Conservation (phyloP, 2,888 invertebrate species). For the Brachyopa scutellaris region DNA sequence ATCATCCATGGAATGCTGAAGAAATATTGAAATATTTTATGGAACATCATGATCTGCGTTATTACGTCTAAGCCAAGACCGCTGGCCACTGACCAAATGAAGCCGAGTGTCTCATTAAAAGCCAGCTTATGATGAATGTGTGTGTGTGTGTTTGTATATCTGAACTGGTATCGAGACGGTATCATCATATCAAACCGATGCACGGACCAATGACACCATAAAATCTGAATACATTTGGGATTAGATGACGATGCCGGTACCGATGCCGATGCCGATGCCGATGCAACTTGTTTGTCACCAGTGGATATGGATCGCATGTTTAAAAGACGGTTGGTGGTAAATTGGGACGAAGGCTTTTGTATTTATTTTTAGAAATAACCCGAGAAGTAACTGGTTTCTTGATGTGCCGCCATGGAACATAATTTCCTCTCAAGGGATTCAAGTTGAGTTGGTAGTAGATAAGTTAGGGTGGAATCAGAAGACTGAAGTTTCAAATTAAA, state of each 20-base stretch:
- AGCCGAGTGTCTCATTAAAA: constrained; percentile 63
- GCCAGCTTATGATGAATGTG: constrained; percentile 21
- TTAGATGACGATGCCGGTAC: constrained; percentile 43
- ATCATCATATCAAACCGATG: constrained; percentile 44
- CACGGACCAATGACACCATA: constrained; percentile 60
- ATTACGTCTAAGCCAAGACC: constrained; percentile 35
- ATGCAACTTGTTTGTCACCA: constrained; percentile 2
- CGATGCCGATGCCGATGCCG: constrained; percentile 5
- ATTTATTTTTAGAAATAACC: constrained; percentile 3
- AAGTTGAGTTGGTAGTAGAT: not conserved
- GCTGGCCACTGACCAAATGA: constrained; percentile 66
- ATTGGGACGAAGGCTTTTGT: constrained; percentile 32
- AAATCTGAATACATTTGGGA: constrained; percentile 69
- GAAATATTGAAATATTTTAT: constrained; percentile 60
- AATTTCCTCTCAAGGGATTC: constrained; percentile 53
- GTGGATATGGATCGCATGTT: constrained; percentile 11
- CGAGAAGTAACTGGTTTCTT: constrained; percentile 49
- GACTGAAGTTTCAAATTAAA: constrained; percentile 13
- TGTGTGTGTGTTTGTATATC: too few relatives aligned
- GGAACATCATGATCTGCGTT: constrained; percentile 51
- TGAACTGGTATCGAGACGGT: constrained; percentile 50
- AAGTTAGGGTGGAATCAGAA: not conserved
- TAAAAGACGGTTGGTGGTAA: constrained; percentile 39
- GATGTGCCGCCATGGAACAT: constrained; percentile 51
- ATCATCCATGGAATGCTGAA: constrained; percentile 45